Percentiles rank a stretch among this genome's conserved stretches.
Evolutionary conservation across 2,797 vertebrate species (phyloP).

Genomic region (Melanotaenia maccullochi): DNA sequence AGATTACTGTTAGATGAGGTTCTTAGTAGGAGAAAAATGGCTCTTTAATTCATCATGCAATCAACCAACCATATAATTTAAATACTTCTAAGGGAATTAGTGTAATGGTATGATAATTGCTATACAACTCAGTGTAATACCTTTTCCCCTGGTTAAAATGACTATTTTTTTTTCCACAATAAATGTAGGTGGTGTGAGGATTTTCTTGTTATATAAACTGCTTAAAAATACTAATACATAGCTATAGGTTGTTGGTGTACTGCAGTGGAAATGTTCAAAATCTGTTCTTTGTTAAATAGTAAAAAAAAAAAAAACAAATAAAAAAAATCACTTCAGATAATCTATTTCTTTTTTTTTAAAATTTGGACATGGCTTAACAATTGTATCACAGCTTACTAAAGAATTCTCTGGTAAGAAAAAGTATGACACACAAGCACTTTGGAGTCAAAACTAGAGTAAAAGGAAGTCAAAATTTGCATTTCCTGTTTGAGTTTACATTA

Average conservation of each 20-base stretch:
- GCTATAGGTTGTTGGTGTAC: slow-evolving; percentile 35
- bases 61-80: slow-evolving; percentile 89
- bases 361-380: slow-evolving; percentile 23
- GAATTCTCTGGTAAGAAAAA: slow-evolving; percentile 51
- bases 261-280: slow-evolving; percentile 44
- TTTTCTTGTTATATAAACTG: slow-evolving; percentile 82
- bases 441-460: slow-evolving; percentile 80
- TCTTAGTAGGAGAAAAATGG: slow-evolving; percentile 72
- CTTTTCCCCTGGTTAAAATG: slow-evolving; percentile 75
- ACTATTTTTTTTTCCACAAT: slow-evolving; percentile 67
- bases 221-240: slow-evolving; percentile 64
- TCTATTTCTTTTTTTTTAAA: background rate
- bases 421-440: slow-evolving; percentile 56
- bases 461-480: slow-evolving; percentile 83
- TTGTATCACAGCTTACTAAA: slow-evolving; percentile 66
- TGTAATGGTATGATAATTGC: slow-evolving; percentile 87
- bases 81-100: slow-evolving; percentile 87
- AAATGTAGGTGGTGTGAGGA: slow-evolving; percentile 75
- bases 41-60: slow-evolving; percentile 86
- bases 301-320: background rate
- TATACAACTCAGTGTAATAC: slow-evolving; percentile 82
- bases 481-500: slow-evolving; percentile 82
- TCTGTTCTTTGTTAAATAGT: slow-evolving; percentile 56
- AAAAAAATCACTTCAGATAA: slow-evolving; percentile 8
- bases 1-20: slow-evolving; percentile 75